phyloP scores from a whole-genome alignment of 2,888 invertebrate genomes.

The Zootermopsis nevadensis region DNA sequence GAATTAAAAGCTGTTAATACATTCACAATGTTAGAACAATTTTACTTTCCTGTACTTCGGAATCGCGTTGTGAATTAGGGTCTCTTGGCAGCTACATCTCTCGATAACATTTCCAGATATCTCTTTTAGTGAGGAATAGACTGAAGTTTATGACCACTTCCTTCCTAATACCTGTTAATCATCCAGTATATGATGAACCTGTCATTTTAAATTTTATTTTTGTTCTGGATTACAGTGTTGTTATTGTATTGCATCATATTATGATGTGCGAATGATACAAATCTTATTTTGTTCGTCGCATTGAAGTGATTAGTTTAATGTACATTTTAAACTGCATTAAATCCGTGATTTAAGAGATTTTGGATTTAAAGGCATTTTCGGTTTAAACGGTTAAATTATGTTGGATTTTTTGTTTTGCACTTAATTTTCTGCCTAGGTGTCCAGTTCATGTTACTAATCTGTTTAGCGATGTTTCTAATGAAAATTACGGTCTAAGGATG shows the following conservation, averaged over 20 bases:
- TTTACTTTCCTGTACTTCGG: neutral
- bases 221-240: neutral
- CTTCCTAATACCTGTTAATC: neutral
- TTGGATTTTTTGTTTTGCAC: too few species aligned
- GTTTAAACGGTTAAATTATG: too few species aligned
- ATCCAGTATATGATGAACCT: neutral
- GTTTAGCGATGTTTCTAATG: too few species aligned
- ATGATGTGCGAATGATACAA: neutral
- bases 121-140: neutral
- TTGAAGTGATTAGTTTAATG: neutral
- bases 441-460: too few species aligned
- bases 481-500: too few species aligned
- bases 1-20: conserved; percentile 53
- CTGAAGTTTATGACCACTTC: neutral
- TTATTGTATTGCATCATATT: neutral
- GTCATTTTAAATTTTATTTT: neutral
- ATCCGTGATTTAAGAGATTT: too few species aligned
- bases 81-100: neutral
- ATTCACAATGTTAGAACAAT: conserved; percentile 49
- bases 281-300: neutral
- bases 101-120: neutral
- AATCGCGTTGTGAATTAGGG: neutral
- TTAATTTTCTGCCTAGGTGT: too few species aligned
- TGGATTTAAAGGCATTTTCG: too few species aligned
- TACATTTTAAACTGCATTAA: neutral